Conservation (phyloP, 2,113 vertebrate genomes). For the Oncorhynchus gorbuscha region DNA sequence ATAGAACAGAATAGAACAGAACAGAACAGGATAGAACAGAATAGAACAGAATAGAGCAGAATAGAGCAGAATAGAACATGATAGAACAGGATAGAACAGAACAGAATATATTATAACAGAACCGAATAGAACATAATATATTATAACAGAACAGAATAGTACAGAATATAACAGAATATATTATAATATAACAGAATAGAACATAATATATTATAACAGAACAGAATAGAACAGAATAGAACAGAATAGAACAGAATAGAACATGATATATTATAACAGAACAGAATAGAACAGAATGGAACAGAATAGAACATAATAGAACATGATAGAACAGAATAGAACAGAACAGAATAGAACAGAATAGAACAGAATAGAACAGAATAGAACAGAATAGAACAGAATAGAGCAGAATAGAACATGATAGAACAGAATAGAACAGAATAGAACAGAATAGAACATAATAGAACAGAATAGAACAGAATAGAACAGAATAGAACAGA, state of each 20-base stretch:
- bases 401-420: no score
- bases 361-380: no score
- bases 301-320: no score
- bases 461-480: no score
- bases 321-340: accelerated
- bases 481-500: accelerated
- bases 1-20: accelerated
- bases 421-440: accelerated
- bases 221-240: accelerated
- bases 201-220: accelerated
- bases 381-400: no score
- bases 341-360: accelerated
- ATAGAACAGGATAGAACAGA: not conserved
- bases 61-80: accelerated
- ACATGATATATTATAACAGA: no score
- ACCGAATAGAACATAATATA: no score
- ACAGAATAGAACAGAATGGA: accelerated
- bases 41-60: not conserved
- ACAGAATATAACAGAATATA: no score
- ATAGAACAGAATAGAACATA: no score
- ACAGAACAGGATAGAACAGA: not conserved
- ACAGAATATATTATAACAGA: accelerated
- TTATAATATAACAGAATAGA: no score
- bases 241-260: no score
- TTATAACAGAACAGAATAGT: accelerated